Percentiles rank a stretch among this genome's conserved stretches.
Evolutionary conservation across 2,888 invertebrate species (phyloP).

Genomic region (Hirtodrosophila confusa): DNA sequence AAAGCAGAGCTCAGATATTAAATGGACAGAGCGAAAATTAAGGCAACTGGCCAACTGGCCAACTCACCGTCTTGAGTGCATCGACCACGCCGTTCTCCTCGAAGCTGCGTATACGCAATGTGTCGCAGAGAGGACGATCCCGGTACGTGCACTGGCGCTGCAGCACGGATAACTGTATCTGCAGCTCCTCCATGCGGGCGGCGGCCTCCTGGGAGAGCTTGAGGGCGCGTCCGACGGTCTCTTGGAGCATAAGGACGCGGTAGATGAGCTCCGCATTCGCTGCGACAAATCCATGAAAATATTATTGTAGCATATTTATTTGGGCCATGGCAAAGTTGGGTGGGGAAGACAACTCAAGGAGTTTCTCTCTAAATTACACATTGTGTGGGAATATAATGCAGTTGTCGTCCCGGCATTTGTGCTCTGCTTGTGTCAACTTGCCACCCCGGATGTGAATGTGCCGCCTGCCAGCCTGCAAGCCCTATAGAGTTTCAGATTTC

Average conservation of each 20-base stretch:
- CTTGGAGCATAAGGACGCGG: conserved; percentile 83
- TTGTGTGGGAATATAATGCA: conserved; percentile 68
- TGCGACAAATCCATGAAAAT: conserved; percentile 65
- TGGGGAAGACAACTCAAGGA: conserved; percentile 7
- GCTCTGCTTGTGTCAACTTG: conserved; percentile 44
- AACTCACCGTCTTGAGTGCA: conserved; percentile 83
- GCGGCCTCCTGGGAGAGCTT: conserved; percentile 84
- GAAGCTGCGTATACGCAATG: conserved; percentile 89
- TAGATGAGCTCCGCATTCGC: conserved; percentile 84
- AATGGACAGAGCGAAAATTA: conserved; percentile 23
- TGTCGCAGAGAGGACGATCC: conserved; percentile 91
- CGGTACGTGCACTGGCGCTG: conserved; percentile 88
- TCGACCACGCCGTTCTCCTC: conserved; percentile 85
- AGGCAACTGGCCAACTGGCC: conserved; percentile 2
- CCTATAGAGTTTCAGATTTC: conserved; percentile 5
- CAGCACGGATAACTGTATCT: conserved; percentile 84
- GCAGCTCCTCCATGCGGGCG: conserved; percentile 84
- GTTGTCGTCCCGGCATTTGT: conserved; percentile 46
- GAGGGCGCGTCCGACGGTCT: conserved; percentile 83
- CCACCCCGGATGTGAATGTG: conserved; percentile 42
- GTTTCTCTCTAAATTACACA: conserved; percentile 65
- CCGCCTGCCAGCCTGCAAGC: conserved; percentile 12
- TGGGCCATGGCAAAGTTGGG: conserved; percentile 3
- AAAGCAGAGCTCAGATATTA: conserved; percentile 36
- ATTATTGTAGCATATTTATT: conserved; percentile 64